Conservation (phyloP, 2,113 vertebrate genomes). For the Nothocercus julius region DNA sequence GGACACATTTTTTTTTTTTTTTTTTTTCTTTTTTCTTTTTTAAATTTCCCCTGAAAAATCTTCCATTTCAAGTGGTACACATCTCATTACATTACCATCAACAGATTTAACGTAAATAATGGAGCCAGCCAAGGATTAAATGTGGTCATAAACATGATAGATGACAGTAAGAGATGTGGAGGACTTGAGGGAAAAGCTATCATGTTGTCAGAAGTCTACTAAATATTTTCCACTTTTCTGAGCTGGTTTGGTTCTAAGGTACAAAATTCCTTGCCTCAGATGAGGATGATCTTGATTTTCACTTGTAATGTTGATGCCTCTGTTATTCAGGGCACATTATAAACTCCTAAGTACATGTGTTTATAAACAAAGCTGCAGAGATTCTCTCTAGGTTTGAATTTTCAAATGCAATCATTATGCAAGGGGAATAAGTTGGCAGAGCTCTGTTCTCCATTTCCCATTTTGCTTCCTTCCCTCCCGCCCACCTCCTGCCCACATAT, state of each 20-base stretch:
- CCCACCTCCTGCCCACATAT: neutral
- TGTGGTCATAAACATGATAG: neutral
- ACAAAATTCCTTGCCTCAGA: neutral
- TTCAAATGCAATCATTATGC: neutral
- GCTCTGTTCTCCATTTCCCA: neutral
- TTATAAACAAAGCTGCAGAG: neutral
- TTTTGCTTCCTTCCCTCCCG: neutral
- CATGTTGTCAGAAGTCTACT: neutral
- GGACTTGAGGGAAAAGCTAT: neutral
- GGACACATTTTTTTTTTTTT: neutral
- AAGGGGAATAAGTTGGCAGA: neutral
- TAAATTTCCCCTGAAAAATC: neutral
- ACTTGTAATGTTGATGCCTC: neutral
- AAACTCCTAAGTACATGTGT: neutral
- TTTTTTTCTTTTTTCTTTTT: too few relatives aligned
- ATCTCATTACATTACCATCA: neutral
- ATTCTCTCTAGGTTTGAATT: neutral
- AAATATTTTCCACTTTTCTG: neutral
- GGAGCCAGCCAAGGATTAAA: neutral
- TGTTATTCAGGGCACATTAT: neutral
- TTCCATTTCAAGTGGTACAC: neutral
- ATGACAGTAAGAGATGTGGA: neutral
- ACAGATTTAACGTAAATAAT: constrained; percentile 5
- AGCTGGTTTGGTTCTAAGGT: neutral
- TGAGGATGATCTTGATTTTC: neutral